These are phyloP conservation scores for Physella acuta DNA, from an alignment of 1,140 invertebrate genomes.

Conservation along the genomic window DNA sequence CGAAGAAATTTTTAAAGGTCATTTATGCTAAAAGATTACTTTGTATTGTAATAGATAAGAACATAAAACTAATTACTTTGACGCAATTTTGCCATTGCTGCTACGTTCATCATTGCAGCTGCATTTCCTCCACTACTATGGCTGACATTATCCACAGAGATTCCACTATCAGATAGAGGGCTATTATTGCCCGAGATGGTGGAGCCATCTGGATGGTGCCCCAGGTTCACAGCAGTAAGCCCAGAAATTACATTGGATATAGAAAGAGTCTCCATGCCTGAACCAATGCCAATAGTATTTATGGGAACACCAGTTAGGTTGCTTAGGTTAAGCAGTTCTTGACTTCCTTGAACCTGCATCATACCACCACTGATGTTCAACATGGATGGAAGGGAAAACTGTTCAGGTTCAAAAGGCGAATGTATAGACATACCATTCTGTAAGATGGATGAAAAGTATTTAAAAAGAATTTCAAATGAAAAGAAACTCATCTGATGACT, in stretches of 20 bases:
- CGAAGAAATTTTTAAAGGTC: too few relatives aligned
- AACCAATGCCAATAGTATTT: slow-evolving; percentile 19
- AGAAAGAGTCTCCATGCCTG: slow-evolving; percentile 10
- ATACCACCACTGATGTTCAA: slow-evolving; percentile 17
- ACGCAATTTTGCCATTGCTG: slow-evolving; percentile 73
- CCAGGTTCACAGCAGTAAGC: slow-evolving; percentile 23
- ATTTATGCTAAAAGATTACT: too few relatives aligned
- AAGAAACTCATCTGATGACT: background rate
- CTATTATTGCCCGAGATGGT: slow-evolving; percentile 49
- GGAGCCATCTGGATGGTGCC: slow-evolving; percentile 25
- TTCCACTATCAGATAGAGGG: slow-evolving; percentile 60
- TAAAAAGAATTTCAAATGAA: too few relatives aligned
- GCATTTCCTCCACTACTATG: slow-evolving; percentile 69
- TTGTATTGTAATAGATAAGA: too few relatives aligned
- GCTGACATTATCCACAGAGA: slow-evolving; percentile 65
- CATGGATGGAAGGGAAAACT: slow-evolving; percentile 8
- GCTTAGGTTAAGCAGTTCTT: slow-evolving; percentile 17
- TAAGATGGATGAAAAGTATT: too few relatives aligned
- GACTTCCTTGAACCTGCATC: background rate
- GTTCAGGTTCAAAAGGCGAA: slow-evolving; percentile 13
- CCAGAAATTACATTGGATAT: slow-evolving; percentile 21
- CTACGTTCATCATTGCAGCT: slow-evolving; percentile 77
- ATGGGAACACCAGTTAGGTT: slow-evolving; percentile 25
- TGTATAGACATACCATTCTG: slow-evolving; percentile 18
- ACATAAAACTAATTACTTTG: too few relatives aligned